Conservation (phyloP, 2,113 vertebrate species). For the Numenius arquata region DNA sequence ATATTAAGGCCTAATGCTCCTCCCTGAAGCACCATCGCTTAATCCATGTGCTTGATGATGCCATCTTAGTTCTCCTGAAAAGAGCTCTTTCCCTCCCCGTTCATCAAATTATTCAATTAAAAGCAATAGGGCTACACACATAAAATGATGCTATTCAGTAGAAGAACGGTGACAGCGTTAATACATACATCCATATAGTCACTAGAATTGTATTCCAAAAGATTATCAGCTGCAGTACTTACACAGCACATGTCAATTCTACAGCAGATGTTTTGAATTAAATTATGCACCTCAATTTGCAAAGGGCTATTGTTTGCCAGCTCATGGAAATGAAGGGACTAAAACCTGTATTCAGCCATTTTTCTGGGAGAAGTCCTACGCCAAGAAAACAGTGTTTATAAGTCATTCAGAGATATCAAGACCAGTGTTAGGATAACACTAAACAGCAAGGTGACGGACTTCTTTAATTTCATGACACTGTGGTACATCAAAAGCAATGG, state of each 20-base stretch:
- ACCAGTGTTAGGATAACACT: not conserved
- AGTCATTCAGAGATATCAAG: not conserved
- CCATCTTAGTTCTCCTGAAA: not conserved
- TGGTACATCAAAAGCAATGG: not conserved
- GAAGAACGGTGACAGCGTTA: not conserved
- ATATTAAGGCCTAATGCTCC: constrained; percentile 10
- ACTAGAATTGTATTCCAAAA: not conserved
- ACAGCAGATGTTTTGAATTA: not conserved
- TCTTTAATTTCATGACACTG: not conserved
- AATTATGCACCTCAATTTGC: not conserved
- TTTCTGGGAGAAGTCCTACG: not conserved
- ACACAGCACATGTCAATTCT: not conserved
- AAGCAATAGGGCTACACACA: not conserved
- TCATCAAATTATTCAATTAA: not conserved
- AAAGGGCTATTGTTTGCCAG: not conserved
- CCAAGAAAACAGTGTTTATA: not conserved
- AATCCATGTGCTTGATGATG: not conserved
- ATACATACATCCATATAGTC: not conserved
- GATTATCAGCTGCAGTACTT: not conserved
- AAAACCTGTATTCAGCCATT: not conserved
- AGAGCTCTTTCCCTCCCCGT: not conserved
- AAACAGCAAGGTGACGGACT: not conserved
- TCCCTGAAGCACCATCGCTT: not conserved
- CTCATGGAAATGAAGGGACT: not conserved
- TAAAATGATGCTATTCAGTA: not conserved